phyloP scores from a whole-genome alignment of 2,113 vertebrate species.

The Nestor notabilis region DNA sequence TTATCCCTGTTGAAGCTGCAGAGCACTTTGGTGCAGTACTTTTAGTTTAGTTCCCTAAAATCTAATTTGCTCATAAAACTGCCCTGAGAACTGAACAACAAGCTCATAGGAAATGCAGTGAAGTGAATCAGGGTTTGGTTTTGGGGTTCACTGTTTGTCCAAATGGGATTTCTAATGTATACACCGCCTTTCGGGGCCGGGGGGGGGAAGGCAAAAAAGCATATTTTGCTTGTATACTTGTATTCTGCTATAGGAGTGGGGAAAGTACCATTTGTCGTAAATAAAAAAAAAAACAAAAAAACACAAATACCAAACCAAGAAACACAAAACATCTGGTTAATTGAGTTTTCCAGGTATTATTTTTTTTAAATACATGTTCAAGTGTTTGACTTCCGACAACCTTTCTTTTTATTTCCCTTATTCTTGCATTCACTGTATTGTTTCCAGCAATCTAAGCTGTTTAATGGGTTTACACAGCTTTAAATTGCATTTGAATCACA shows the following conservation, averaged over 20 bases:
- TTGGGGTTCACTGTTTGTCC: background rate
- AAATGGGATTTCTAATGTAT: background rate
- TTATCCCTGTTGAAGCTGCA: background rate
- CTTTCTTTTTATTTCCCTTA: background rate
- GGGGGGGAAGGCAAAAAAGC: fast-evolving
- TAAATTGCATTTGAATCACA: background rate
- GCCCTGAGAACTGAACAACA: background rate
- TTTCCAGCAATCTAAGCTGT: background rate
- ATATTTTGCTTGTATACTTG: background rate
- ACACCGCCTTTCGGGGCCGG: too few relatives aligned
- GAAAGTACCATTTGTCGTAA: background rate
- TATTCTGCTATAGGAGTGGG: background rate
- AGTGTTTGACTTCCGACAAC: background rate
- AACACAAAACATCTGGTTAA: background rate
- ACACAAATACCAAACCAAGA: background rate
- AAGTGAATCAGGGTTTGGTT: background rate
- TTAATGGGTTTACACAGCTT: constrained; percentile 10
- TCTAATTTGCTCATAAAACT: background rate
- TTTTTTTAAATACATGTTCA: background rate
- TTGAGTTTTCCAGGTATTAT: background rate
- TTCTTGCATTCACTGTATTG: background rate
- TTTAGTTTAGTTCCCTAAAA: background rate
- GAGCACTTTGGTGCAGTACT: background rate
- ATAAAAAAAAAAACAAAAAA: background rate
- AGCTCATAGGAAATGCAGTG: background rate